Base-by-base conservation (phyloP, 2,797 vertebrate species). In the Adelosebastes latens region DNA sequence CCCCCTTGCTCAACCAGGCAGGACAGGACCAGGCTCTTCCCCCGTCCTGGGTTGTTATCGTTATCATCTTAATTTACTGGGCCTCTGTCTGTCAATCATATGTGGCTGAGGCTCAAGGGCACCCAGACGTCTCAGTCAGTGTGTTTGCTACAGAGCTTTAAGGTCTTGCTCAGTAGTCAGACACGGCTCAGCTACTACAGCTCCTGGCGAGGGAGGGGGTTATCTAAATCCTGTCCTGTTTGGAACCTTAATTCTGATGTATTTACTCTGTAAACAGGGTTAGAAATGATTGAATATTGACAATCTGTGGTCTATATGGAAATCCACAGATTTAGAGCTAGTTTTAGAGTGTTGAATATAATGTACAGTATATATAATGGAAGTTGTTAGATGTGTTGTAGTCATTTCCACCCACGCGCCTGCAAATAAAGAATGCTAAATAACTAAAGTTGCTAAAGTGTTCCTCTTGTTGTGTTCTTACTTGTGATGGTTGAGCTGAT, bases 401-500 rank as follows among this genome's bases (percentile, higher is more conserved):
- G 6, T 31, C 2, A 64, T 67, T 79, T 73, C 6, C 20, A 77
- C 42, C 10, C n/a, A 72, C 5, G 59, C 4, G 27, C 1, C 1
- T 59, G 18, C 42, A 72, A 64, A 70, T 68, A 73, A 27, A 76
- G 22, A 27, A 61, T 16, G 13, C 16, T 29, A 0, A 25, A 53
- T 27, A 39, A 24, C 4, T 4, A 25, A 72, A 6, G 5, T 22
- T 22, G 60, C 8, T 5, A n/a, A 73, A 71, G 22, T 22, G 46
- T 73, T 22, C n/a, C 4, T 58, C 63, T 32, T 42, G 24, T 31
- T 46, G 70, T 53, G 58, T 36, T 29, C 34, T 94, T 94, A 96
- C 96, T 94, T 96, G 94, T 97, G 96, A 81, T 94, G 92, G 86
- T 94, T 93, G 13, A 97, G 95, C 86, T 96, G 96, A 2, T 96